Base-by-base conservation (phyloP, 2,797 vertebrate species). In the Leuciscus waleckii region DNA sequence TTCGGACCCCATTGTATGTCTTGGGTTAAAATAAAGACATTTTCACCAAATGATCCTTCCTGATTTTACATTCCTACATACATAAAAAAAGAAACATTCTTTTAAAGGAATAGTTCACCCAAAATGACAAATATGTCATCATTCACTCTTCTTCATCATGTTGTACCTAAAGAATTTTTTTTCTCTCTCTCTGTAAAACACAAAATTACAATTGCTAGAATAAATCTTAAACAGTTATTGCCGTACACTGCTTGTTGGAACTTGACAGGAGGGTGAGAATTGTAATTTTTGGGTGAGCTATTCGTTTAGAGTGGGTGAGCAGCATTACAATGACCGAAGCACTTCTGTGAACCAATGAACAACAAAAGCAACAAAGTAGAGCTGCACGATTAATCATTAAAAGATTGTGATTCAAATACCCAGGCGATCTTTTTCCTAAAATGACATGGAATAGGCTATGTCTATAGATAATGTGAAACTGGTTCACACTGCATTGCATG, bases 301-400 rank as follows among this genome's bases (percentile, higher is more conserved):
- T 83, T 83, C 41, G 9, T 77, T 68, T 54, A 54, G 5, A 51
- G 49, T 41, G 14, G 14, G 11, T 70, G 32, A 56, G 63, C 61
- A 84, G 73, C 73, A 67, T 68, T 32, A 35, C 73, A 84, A 39
- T 26, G n/a, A 49, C 78, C 5, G 29, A 68, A 56, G 26, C 74
- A 43, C 63, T 43, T 49, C 13, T 51, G 49, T 81, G 73, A 26
- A 37, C 80, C 76, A 78, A 76, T 35, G 13, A 71, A 51, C 39
- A 35, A 81, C 49, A 68, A 37, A 86, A 85, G 79, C 69, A 71
- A 68, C 14, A 73, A 58, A 65, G 26, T 32, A 16, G 14, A 65
- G 61, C 61, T 65, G 61, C 61, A 65, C 26, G 61, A 65, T 65
- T 65, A 7, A 65, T 65, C 26, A 1, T 16, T 65, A 65, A 65